These are phyloP conservation scores for Lutraria rhynchaena DNA, from an alignment of 1,140 invertebrate species.

Conservation along the genomic window DNA sequence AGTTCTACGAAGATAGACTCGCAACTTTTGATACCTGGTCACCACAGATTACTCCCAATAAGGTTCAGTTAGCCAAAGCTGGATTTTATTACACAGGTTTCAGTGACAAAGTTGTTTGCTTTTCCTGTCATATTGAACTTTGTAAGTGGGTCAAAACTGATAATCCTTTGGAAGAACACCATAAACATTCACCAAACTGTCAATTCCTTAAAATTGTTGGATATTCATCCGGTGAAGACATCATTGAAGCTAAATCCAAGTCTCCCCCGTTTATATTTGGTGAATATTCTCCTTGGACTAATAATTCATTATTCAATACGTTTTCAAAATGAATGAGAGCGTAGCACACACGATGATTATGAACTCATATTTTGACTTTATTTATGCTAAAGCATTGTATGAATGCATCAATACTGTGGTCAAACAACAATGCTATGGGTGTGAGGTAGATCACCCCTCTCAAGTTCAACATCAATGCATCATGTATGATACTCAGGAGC, in stretches of 20 bases:
- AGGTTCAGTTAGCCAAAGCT: conserved; percentile 8
- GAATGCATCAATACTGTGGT: not conserved
- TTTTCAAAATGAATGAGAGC: no score
- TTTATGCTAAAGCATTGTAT: conserved; percentile 32
- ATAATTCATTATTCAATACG: no score
- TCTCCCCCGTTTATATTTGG: no score
- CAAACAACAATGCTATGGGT: conserved; percentile 28
- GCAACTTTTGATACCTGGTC: not conserved
- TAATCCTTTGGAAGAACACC: not conserved
- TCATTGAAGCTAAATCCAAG: no score
- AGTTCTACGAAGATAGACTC: conserved; percentile 24
- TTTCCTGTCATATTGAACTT: not conserved
- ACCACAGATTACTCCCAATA: not conserved
- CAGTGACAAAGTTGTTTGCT: not conserved
- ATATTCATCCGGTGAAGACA: not conserved
- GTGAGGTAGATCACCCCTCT: conserved; percentile 23
- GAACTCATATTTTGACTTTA: conserved; percentile 47
- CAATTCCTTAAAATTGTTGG: conserved; percentile 2
- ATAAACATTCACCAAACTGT: not conserved
- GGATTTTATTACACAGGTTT: conserved; percentile 15
- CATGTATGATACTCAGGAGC: conserved; percentile 14
- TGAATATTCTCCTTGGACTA: no score
- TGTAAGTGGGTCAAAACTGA: not conserved
- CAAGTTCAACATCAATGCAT: conserved; percentile 28
- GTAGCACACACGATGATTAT: conserved; percentile 30